Evolutionary conservation across 2,797 vertebrate genomes (phyloP), one percentile per base, ranked within the genome.

Genomic region (Chloroceryle inda): DNA sequence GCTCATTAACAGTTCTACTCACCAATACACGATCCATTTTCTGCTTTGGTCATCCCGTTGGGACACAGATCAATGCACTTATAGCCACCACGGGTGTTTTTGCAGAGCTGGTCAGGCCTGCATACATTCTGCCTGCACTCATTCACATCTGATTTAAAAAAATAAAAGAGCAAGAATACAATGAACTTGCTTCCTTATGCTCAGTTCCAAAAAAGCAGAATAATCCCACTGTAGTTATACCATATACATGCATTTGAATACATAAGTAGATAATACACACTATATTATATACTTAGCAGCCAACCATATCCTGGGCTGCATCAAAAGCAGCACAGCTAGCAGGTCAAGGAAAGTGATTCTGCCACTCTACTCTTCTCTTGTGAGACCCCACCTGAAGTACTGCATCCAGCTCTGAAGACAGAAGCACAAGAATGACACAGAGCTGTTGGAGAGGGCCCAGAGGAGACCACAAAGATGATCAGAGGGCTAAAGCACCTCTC

Each of bases 41-140:
- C 98, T 53, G 98, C 98, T 98, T 99, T 99, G 89, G 98, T 99
- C 99, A 99, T 99, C 49, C 99, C 99, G 19, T 47, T 98, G 19
- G 99, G 99, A 96, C 99, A 99, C 79, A 99, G 98, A 95, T 99
- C 99, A 35, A 99, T 99, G 95, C 99, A 99, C 84, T 98, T 99
- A 95, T 99, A 99, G 89, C 99, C 98, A 13, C 99, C 99, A 1
- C 99, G 99, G 3, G 98, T 99, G 96, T 99, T 99, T 97, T 98
- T 99, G 94, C 99, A 99, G 90, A 99, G 99, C 92, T 99, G 99
- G 88, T 99, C 99, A 14, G 98, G 98, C 69, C 99, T 98, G 97
- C 99, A 99, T 17, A 99, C 99, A 3, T 98, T 98, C 97, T 99
- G 99, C 79, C 98, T 98, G 97, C 99, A 99, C 93, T 99, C 99